Base-by-base conservation (phyloP, 2,888 invertebrate species). In the Parascotia fuliginaria region DNA sequence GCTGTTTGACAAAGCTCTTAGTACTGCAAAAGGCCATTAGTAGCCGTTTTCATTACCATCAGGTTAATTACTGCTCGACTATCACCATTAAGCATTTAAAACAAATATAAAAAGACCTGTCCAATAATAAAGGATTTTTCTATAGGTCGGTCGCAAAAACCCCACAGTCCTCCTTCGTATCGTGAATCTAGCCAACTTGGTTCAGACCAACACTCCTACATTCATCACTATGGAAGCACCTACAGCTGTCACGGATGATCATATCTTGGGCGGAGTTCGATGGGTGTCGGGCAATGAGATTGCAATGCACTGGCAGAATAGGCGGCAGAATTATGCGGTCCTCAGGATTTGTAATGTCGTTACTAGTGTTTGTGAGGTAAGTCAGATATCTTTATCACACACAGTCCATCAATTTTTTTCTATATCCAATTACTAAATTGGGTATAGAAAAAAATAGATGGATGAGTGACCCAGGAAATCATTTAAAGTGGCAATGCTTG, bases 281-380 rank as follows among this genome's bases (percentile, higher is more conserved):
- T 98, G 98, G 98, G 92, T 95, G 12, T 94, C 94, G 3, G 90
- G 93, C 29, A 85, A 89, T 0, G 93, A 95, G 40, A 79, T 98
- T 2, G 93, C 95, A 0, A 95, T 95, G 0, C 94, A 96, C 27
- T 98, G 98, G 96, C 91, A 97, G 54, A 98, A 98, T 79, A 93
- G 98, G 22, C 93, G 96, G 12, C 98, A 98, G 88, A 98, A 96
- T 76, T 81, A 94, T 44, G 92, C 94, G 1, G 86, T 94, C 16
- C 75, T 95, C n/a, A 92, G 93, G 27, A 85, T 95, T 9, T 96
- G 95, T 76, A 83, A 92, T 55, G 59, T 88, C 6, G 66, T 74
- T 9, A 85, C 79, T 47, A 60, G 48, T 4, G 11, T 0, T 14
- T 89, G 85, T 55, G 82, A 81, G 74, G 92, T 90, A 48, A 66